These are phyloP conservation scores for Pygoscelis antarcticus DNA, from an alignment of 2,113 vertebrate species.

Conservation along the genomic window DNA sequence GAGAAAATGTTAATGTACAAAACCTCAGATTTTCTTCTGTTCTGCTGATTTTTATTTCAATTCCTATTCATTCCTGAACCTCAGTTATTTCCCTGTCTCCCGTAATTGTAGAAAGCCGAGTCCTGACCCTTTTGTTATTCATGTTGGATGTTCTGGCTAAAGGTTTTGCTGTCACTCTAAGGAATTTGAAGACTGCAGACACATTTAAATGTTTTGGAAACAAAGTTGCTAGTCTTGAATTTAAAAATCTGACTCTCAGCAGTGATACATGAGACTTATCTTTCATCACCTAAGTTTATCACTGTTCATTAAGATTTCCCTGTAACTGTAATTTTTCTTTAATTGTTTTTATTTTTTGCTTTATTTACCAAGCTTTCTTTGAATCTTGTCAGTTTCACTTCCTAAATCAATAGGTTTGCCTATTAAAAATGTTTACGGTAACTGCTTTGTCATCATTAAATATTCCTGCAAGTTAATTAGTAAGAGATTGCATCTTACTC, in stretches of 20 bases:
- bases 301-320: background rate
- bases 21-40: background rate
- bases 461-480: slow-evolving; percentile 58
- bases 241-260: background rate
- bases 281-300: background rate
- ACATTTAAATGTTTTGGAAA: background rate
- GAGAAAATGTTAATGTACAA: background rate
- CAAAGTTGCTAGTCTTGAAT: background rate
- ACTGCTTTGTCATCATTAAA: slow-evolving; percentile 42
- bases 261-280: background rate
- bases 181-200: background rate
- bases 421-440: slow-evolving; percentile 51
- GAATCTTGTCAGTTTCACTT: slow-evolving; percentile 6
- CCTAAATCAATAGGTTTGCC: slow-evolving; percentile 37
- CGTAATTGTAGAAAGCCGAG: background rate
- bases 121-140: background rate
- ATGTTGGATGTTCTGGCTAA: background rate
- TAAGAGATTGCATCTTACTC: slow-evolving; percentile 26
- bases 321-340: background rate
- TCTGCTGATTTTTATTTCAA: background rate
- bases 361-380: slow-evolving; percentile 15
- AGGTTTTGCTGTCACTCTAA: background rate
- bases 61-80: background rate
- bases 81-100: background rate
- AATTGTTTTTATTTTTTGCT: background rate